Percentiles rank a stretch among this genome's conserved stretches.
phyloP scores from a whole-genome alignment of 2,113 vertebrate species.

The Equus quagga region DNA sequence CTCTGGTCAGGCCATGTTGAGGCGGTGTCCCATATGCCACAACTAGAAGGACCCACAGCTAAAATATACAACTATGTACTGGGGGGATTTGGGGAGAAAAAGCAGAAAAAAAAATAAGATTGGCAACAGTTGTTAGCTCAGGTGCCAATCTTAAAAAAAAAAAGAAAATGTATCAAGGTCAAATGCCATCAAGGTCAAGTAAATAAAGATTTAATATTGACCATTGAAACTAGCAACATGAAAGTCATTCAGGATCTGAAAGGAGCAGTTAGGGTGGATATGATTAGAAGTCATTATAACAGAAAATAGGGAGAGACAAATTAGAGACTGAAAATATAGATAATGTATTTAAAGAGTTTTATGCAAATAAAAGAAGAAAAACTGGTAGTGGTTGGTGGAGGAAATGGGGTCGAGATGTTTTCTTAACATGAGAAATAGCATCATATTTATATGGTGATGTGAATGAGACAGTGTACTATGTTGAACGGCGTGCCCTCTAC shows the following conservation, averaged over 20 bases:
- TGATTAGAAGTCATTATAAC: not conserved
- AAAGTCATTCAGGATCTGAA: not conserved
- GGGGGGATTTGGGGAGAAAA: too few relatives aligned
- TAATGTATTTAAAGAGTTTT: not conserved
- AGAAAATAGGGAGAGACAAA: not conserved
- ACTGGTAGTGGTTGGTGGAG: not conserved
- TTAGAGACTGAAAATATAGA: not conserved
- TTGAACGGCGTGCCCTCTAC: not conserved
- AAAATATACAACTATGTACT: too few relatives aligned
- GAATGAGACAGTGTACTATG: not conserved
- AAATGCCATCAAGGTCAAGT: not conserved
- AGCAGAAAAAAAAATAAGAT: too few relatives aligned
- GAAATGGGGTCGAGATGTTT: not conserved
- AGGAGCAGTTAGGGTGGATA: not conserved
- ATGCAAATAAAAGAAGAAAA: not conserved
- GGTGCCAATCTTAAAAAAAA: too few relatives aligned
- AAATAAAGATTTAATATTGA: not conserved
- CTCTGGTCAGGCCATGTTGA: too few relatives aligned
- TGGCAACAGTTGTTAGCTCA: too few relatives aligned
- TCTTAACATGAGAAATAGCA: not conserved
- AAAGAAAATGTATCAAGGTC: not conserved
- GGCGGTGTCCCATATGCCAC: too few relatives aligned
- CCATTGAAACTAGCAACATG: not conserved
- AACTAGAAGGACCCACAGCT: too few relatives aligned
- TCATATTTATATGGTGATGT: not conserved